Conservation (phyloP, 2,888 invertebrate species). For the Laothoe populi region DNA sequence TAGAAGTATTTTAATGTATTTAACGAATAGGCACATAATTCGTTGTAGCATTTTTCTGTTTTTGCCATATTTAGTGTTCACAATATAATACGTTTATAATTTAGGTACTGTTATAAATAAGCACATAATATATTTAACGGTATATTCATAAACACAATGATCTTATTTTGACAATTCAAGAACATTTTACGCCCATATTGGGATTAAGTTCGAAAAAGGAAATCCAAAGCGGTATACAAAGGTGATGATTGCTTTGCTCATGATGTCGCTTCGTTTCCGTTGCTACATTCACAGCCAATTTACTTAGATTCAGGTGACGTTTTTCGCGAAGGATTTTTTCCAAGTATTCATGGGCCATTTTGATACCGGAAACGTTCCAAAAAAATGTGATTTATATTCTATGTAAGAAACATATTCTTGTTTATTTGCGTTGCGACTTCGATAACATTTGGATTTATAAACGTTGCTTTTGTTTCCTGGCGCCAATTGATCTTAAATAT, state of each 20-base stretch:
- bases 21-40: too few species aligned
- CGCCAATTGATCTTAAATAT: background rate
- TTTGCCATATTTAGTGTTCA: too few species aligned
- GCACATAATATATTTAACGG: too few species aligned
- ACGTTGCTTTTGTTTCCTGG: background rate
- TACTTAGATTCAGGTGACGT: background rate
- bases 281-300: conserved; percentile 8
- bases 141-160: too few species aligned
- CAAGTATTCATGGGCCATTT: background rate
- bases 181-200: too few species aligned
- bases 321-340: background rate
- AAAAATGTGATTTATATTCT: background rate
- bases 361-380: background rate
- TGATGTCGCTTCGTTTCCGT: background rate
- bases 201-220: background rate
- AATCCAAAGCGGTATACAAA: background rate
- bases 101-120: too few species aligned
- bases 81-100: too few species aligned
- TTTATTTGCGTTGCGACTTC: too few species aligned
- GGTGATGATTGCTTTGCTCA: background rate
- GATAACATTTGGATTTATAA: too few species aligned
- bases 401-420: background rate
- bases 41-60: too few species aligned
- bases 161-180: too few species aligned
- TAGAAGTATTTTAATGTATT: too few species aligned